These are phyloP conservation scores for Choreutis nemorana DNA, from an alignment of 2,888 invertebrate genomes.

Conservation along the genomic window DNA sequence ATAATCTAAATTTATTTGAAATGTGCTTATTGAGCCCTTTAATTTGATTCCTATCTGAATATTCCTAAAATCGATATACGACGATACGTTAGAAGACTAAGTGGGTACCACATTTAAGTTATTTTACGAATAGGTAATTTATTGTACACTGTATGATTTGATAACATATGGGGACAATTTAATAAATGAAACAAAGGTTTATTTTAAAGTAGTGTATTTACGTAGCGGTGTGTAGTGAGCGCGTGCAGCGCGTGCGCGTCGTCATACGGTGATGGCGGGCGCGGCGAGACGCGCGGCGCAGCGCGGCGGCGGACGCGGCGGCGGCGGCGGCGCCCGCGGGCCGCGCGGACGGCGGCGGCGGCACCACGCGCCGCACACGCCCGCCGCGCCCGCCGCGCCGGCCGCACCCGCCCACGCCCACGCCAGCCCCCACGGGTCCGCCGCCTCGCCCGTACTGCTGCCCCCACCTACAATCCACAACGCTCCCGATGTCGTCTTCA, in stretches of 20 bases:
- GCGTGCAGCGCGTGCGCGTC: conserved; percentile 17
- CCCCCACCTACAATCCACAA: conserved; percentile 29
- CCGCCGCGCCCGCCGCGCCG: conserved; percentile 20
- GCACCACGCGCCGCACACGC: conserved; percentile 34
- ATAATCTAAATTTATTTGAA: too few species aligned
- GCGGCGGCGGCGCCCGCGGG: conserved; percentile 47
- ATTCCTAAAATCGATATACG: too few species aligned
- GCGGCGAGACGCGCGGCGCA: conserved; percentile 45
- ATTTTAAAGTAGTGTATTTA: conserved; percentile 50
- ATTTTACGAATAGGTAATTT: too few species aligned
- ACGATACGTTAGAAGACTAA: too few species aligned
- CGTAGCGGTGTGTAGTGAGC: conserved; percentile 17
- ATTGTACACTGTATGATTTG: not conserved
- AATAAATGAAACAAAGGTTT: conserved; percentile 24
- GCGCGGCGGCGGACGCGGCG: conserved; percentile 33
- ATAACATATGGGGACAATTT: conserved; percentile 1
- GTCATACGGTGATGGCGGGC: conserved; percentile 47
- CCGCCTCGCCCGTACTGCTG: conserved; percentile 29
- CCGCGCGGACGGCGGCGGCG: conserved; percentile 42
- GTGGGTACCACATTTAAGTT: too few species aligned
- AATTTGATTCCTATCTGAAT: too few species aligned
- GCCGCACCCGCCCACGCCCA: conserved; percentile 20
- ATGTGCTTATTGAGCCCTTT: too few species aligned
- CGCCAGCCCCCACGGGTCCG: conserved; percentile 22
- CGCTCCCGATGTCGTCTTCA: too few species aligned